Evolutionary conservation across 2,888 invertebrate genomes (phyloP), one percentile per base, ranked within the genome.

Genomic region (Eremobia ochroleuca): DNA sequence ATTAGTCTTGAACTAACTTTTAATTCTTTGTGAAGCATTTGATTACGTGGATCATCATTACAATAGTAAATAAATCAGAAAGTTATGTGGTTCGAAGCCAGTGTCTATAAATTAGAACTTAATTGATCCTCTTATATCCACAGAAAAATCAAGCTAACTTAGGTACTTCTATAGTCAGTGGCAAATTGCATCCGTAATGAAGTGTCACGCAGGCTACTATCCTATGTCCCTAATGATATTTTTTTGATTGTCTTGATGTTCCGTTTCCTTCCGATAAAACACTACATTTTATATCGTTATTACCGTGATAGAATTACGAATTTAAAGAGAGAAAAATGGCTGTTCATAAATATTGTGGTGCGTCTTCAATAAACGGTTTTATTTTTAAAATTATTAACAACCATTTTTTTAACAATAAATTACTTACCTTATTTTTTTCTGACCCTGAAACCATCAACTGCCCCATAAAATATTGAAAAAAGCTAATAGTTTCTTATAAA

Each of bases 1-100:
- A 25, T 18, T 9, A 46, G 4, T 18, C 8, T 28, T 40, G 1
- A 25, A 25, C 1, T 3, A 9, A 43, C 3, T 25, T n/a, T 58
- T 13, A 40, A 3, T 64, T 31, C 9, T n/a, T 34, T 37, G 49
- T 18, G 2, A 77, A 43, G 62, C 77, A 58, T 82, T 82, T n/a
- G 49, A 77, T 49, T 15, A 15, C 40, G 11, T 82, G 4, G 1
- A 76, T 40, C 15, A 64, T 28, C 13, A 4, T 18, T 13, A 15
- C 11, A 25, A 55, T 21, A 25, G 6, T 52, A 34, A 61, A 11
- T 40, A 46, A 55, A n/a, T 3, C 1, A 11, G 4, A 43, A 31
- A 11, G 9, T 3, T 18, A n/a, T 37, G 11, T 52, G 5, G 62
- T 28, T 18, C 13, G 8, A 6, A 2, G 9, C 6, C 13, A 52